phyloP scores from a whole-genome alignment of 2,113 vertebrate species.

The Empidonax alnorum region DNA sequence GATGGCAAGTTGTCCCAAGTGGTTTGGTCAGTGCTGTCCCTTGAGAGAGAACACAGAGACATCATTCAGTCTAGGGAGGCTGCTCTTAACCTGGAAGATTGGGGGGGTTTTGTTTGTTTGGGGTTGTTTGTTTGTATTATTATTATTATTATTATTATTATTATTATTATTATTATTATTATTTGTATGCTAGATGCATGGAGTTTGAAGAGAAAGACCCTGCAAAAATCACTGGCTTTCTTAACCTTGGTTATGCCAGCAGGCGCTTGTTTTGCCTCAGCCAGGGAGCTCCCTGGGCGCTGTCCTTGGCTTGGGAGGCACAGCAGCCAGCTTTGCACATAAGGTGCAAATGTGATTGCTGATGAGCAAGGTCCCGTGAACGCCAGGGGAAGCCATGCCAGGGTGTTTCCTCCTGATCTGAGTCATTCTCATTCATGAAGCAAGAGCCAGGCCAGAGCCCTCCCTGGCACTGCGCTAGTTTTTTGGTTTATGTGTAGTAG shows the following conservation, averaged over 20 bases:
- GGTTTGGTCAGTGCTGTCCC: background rate
- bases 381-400: slow-evolving; percentile 24
- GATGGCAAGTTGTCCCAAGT: rapidly evolving
- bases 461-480: slow-evolving; percentile 20
- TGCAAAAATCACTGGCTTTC: background rate
- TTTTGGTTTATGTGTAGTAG: slow-evolving; percentile 62
- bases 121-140: too few relatives aligned
- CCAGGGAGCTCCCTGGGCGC: rapidly evolving
- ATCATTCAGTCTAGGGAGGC: background rate
- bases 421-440: slow-evolving; percentile 39
- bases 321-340: background rate
- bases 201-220: background rate
- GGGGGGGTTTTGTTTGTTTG: too few relatives aligned
- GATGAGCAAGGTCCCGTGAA: slow-evolving; percentile 6
- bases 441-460: slow-evolving; percentile 47
- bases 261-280: rapidly evolving
- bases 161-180: background rate
- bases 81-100: background rate
- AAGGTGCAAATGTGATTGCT: background rate
- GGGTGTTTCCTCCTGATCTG: slow-evolving; percentile 41
- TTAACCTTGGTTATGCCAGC: background rate
- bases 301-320: background rate
- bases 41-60: background rate
- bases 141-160: background rate
- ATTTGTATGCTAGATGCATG: background rate